A percentile compares a stretch with the other conserved stretches of the same genome.
These are phyloP conservation scores for Varecia variegata DNA, from an alignment of 2,797 vertebrate genomes.

Conservation along the genomic window DNA sequence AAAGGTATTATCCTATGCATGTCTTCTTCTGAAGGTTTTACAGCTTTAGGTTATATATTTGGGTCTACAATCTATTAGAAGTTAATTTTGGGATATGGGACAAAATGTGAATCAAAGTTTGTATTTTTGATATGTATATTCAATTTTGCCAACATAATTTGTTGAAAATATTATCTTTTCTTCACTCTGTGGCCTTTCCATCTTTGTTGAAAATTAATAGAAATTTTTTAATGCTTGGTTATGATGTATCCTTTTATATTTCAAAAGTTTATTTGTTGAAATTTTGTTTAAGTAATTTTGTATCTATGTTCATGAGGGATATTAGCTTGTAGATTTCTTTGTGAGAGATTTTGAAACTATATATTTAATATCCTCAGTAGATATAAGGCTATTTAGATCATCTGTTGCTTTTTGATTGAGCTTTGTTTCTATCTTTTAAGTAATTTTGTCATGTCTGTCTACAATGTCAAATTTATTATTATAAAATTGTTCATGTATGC, in stretches of 20 bases:
- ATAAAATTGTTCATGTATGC: neutral
- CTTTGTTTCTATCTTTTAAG: neutral
- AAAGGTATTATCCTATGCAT: neutral
- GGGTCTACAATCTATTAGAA: neutral
- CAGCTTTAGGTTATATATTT: neutral
- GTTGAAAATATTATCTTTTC: neutral
- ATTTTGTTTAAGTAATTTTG: neutral
- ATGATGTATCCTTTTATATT: neutral
- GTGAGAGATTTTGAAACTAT: neutral
- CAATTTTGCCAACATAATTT: neutral
- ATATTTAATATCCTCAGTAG: neutral
- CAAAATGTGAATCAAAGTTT: neutral
- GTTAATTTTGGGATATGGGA: neutral
- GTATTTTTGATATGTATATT: neutral
- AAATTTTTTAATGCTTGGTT: neutral
- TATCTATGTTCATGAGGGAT: neutral
- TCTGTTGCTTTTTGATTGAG: neutral
- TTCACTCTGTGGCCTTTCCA: neutral
- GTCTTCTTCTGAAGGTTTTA: neutral
- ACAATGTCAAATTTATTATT: neutral
- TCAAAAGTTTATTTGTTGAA: neutral
- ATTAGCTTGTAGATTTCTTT: neutral
- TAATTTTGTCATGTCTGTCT: neutral
- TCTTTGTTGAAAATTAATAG: neutral
- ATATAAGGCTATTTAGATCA: neutral